A percentile compares a stretch with the other conserved stretches of the same genome.
Conservation (phyloP, 2,888 invertebrate species). For the Cheilosia vulpina region DNA sequence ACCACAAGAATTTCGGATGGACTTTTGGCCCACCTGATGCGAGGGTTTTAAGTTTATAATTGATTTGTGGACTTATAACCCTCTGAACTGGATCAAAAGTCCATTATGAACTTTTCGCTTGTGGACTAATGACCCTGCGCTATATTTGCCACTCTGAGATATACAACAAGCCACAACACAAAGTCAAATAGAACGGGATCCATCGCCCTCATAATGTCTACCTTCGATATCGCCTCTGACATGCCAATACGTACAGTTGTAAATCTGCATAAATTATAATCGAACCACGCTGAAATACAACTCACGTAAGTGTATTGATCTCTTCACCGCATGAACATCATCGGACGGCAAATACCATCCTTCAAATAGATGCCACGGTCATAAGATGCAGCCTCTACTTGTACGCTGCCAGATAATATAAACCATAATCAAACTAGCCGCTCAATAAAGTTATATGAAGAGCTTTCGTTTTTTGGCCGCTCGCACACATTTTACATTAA, state of each 20-base stretch:
- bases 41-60: too few species aligned
- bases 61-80: too few species aligned
- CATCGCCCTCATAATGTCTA: slow-evolving; percentile 5
- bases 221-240: slow-evolving; percentile 7
- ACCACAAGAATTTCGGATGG: too few species aligned
- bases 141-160: too few species aligned
- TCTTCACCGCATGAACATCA: slow-evolving; percentile 33
- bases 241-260: too few species aligned
- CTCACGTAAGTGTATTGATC: slow-evolving; percentile 23
- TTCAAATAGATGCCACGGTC: slow-evolving; percentile 68
- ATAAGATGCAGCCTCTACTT: slow-evolving; percentile 20
- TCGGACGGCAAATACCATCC: slow-evolving; percentile 47
- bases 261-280: slow-evolving; percentile 31
- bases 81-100: too few species aligned
- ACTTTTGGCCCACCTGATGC: too few species aligned
- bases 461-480: slow-evolving; percentile 40
- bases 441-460: slow-evolving; percentile 9
- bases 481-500: slow-evolving; percentile 30
- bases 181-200: neutral
- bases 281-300: slow-evolving; percentile 36
- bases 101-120: too few species aligned
- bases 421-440: neutral
- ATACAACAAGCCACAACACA: neutral
- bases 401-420: slow-evolving; percentile 5
- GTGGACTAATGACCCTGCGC: too few species aligned